These are phyloP conservation scores for Zapornia atra DNA, from an alignment of 2,113 vertebrate species.

Conservation along the genomic window DNA sequence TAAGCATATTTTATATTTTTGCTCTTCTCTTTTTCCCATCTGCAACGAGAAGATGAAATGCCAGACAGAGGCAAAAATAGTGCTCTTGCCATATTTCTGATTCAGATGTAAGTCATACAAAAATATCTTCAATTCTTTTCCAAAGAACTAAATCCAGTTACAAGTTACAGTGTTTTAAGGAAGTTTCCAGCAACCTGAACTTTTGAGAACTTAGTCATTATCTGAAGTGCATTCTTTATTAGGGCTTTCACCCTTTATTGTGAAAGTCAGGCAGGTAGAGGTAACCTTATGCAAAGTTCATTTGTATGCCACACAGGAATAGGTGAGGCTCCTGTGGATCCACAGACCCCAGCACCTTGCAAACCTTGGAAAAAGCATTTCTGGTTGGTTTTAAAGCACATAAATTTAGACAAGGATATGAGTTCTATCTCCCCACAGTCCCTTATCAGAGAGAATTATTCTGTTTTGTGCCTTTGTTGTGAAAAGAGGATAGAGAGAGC, in stretches of 20 bases:
- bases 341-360: background rate
- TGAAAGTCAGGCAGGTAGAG: background rate
- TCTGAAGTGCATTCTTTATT: background rate
- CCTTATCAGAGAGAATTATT: background rate
- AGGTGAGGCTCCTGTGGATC: background rate
- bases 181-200: background rate
- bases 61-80: background rate
- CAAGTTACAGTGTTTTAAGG: background rate
- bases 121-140: background rate
- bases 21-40: background rate
- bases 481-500: background rate
- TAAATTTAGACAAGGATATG: background rate
- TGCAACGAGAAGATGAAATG: background rate
- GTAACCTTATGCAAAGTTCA: background rate
- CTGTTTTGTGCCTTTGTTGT: background rate
- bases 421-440: background rate
- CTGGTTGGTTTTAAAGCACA: background rate
- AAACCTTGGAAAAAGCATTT: background rate
- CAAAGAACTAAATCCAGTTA: background rate
- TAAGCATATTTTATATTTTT: background rate
- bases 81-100: background rate
- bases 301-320: background rate
- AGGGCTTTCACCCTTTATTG: background rate
- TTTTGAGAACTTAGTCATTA: background rate
- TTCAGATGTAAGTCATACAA: background rate